phyloP scores from a whole-genome alignment of 2,113 vertebrate species.

The Protomyctophum bolini region DNA sequence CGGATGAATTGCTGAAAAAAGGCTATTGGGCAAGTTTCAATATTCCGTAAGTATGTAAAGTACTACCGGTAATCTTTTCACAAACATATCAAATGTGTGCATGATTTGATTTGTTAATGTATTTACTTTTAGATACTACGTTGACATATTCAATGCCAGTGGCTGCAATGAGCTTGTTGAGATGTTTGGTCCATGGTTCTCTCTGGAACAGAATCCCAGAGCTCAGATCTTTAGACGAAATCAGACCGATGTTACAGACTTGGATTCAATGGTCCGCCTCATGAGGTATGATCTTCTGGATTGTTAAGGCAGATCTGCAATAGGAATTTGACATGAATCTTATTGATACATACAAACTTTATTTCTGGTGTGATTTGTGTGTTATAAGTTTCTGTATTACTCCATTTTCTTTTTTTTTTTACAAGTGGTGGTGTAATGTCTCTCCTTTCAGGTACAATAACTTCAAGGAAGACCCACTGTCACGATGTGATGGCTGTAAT shows the following conservation, averaged over 20 bases:
- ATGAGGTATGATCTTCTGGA: slow-evolving; percentile 83
- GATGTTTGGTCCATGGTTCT: slow-evolving; percentile 91
- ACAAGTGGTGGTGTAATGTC: slow-evolving; percentile 1
- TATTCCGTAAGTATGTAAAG: slow-evolving; percentile 84
- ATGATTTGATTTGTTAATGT: not conserved
- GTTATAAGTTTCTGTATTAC: no score
- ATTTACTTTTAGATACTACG: slow-evolving; percentile 80
- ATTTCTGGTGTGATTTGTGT: not conserved
- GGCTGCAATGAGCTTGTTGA: slow-evolving; percentile 84
- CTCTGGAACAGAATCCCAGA: slow-evolving; percentile 84
- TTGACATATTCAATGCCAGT: slow-evolving; percentile 87
- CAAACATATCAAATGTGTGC: not conserved
- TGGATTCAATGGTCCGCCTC: slow-evolving; percentile 89
- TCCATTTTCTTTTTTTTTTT: not conserved
- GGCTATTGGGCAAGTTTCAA: slow-evolving; percentile 98
- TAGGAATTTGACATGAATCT: not conserved
- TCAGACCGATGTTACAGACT: slow-evolving; percentile 83
- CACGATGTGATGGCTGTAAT: slow-evolving; percentile 79
- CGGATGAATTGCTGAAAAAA: slow-evolving; percentile 81
- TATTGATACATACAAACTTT: not conserved
- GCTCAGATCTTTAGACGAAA: slow-evolving; percentile 92
- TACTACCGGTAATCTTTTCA: not conserved
- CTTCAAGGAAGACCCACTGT: slow-evolving; percentile 88
- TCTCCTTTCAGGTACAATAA: slow-evolving; percentile 86
- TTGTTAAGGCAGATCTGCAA: not conserved